Base-by-base conservation (phyloP, 2,888 invertebrate genomes). In the Hyles lineata region DNA sequence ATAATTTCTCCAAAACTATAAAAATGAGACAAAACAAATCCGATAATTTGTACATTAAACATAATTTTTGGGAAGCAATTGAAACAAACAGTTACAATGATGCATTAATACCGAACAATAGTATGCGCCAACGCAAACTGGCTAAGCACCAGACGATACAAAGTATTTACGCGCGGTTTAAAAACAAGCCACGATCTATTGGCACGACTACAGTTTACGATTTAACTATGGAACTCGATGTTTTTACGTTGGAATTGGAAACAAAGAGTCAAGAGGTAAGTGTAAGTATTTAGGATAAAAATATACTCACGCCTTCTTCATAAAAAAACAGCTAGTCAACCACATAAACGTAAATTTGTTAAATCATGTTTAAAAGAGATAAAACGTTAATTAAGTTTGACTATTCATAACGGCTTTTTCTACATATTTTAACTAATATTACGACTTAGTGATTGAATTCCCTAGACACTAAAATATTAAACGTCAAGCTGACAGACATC, bases 91-190 rank as follows among this genome's bases (percentile, higher is more conserved):
- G 80, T 80, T 80, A 81, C 78, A 79, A 80, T 79, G 79, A 81
- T 79, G 78, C 79, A 81, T 83, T 80, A 76, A 80, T 80, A 80
- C 74, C 80, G 80, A 79, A 80, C 78, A 79, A 76, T 71, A 70
- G 74, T 70, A 50, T 60, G 73, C 73, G 70, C 73, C 73, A 60
- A 70, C 73, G 73, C 73, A 62, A 43, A 25, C 55, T 82, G 80
- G 82, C 82, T 17, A 8, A 19, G 35, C 69, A 83, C 84, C 85
- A 84, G 77, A 19, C 35, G 67, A 25, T 19, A 67, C 72, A 58
- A 63, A 72, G 35, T 43, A 72, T 58, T 29, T 35, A 72, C 43
- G 25, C 19, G 43, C 15, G 7, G 67, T 67, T 43, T 67, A 67
- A 67, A 67, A 67, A 67, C 67, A 67, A 67, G 25, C 55, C 55